These are phyloP conservation scores for Neodiprion lecontei DNA, from an alignment of 1,140 invertebrate species.

Conservation along the genomic window DNA sequence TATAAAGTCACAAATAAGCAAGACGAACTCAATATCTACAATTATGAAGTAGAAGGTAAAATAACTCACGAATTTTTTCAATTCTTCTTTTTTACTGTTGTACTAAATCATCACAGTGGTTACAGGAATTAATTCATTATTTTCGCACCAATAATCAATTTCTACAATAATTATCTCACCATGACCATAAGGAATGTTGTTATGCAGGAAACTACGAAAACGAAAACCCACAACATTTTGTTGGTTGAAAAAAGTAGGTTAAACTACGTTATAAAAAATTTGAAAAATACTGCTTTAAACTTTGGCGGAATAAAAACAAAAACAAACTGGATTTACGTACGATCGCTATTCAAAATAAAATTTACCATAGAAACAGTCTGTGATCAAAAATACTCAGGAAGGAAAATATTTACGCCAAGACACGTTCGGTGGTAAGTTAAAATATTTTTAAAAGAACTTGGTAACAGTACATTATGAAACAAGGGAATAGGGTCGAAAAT, in stretches of 20 bases:
- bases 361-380: no score
- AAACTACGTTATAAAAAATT: slow-evolving; percentile 34
- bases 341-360: no score
- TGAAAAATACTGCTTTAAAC: slow-evolving; percentile 8
- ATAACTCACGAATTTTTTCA: slow-evolving; percentile 39
- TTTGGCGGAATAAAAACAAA: no score
- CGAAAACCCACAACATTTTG: slow-evolving; percentile 38
- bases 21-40: not conserved
- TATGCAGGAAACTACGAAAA: slow-evolving; percentile 38
- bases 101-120: slow-evolving; percentile 28
- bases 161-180: slow-evolving; percentile 33
- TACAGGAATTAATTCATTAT: slow-evolving; percentile 25
- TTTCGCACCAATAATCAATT: not conserved
- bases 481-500: no score
- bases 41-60: not conserved
- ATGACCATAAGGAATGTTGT: slow-evolving; percentile 36
- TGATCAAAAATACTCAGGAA: no score
- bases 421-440: no score
- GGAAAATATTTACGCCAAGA: no score
- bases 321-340: no score
- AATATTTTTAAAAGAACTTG: no score
- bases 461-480: no score
- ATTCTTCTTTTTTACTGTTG: slow-evolving; percentile 31
- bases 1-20: not conserved
- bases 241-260: slow-evolving; percentile 27